Percentiles rank a stretch among this genome's conserved stretches.
phyloP scores from a whole-genome alignment of 2,113 vertebrate species.

The Oceanodroma tethys region DNA sequence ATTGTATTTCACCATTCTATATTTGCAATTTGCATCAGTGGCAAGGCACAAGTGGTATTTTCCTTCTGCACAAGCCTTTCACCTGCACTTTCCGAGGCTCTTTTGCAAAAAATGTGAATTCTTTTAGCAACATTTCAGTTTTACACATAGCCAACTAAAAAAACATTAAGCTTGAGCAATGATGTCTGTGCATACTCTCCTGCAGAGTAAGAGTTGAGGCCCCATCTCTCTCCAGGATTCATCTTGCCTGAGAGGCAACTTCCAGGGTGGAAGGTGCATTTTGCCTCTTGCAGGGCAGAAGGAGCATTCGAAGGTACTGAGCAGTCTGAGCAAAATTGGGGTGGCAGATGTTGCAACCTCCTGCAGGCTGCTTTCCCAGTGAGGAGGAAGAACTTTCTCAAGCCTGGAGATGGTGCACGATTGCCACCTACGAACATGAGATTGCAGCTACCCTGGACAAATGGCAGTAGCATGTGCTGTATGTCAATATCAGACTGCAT shows the following conservation, averaged over 20 bases:
- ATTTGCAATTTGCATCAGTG: not conserved
- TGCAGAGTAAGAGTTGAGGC: not conserved
- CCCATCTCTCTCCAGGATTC: not conserved
- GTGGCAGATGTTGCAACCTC: rapidly evolving
- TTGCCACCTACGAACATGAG: not conserved
- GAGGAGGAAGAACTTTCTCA: not conserved
- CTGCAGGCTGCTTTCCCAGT: not conserved
- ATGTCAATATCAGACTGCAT: not conserved
- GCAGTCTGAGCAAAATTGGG: not conserved
- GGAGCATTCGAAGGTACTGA: not conserved
- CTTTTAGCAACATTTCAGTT: not conserved
- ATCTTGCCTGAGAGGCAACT: not conserved
- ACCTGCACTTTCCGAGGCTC: not conserved
- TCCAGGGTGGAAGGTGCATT: not conserved
- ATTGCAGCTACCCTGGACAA: not conserved
- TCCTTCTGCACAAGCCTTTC: not conserved
- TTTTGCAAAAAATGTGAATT: not conserved
- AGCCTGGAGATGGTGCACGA: not conserved
- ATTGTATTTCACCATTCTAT: not conserved
- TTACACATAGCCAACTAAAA: not conserved
- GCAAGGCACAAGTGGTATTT: not conserved
- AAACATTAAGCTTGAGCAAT: not conserved
- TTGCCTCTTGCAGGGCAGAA: not conserved
- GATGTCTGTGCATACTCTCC: no score
- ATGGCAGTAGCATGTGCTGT: not conserved